A percentile compares a stretch with the other conserved stretches of the same genome.
These are phyloP conservation scores for Frankliniella fusca DNA, from an alignment of 2,888 invertebrate genomes.

Conservation along the genomic window DNA sequence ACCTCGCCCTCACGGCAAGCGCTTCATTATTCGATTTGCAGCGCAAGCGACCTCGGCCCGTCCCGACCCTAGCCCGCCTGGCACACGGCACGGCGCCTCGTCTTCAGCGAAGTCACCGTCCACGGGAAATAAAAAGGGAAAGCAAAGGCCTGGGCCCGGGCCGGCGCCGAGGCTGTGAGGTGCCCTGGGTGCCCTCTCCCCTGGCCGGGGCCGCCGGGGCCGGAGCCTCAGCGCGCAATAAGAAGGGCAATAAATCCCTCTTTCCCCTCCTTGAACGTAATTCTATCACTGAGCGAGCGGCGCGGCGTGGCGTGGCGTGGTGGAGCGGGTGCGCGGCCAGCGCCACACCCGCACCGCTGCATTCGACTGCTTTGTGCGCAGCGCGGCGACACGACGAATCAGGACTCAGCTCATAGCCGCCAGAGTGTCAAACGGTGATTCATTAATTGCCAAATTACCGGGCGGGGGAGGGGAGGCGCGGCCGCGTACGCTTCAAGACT, in stretches of 20 bases:
- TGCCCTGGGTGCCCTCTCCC: background rate
- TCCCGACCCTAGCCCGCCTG: too few relatives aligned
- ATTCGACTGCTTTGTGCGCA: background rate
- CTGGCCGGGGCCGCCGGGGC: background rate
- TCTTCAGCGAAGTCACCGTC: too few relatives aligned
- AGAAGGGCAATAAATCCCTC: conserved; percentile 18
- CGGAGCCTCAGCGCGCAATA: conserved; percentile 18
- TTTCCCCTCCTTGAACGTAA: background rate
- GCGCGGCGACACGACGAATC: too few relatives aligned
- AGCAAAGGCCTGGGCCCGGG: too few relatives aligned
- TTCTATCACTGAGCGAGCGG: background rate
- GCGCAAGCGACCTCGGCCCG: background rate
- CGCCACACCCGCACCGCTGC: background rate
- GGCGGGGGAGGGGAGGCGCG: background rate
- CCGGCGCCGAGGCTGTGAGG: too few relatives aligned
- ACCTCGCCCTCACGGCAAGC: background rate
- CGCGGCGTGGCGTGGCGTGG: too few relatives aligned
- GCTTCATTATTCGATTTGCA: background rate
- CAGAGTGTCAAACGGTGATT: background rate
- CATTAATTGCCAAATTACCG: background rate
- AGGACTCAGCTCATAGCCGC: background rate
- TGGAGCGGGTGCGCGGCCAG: background rate
- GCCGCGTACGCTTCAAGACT: background rate
- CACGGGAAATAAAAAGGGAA: too few relatives aligned
- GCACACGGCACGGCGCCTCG: too few relatives aligned